A percentile compares a stretch with the other conserved stretches of the same genome.
phyloP scores from a whole-genome alignment of 2,888 invertebrate species.

The Plagiodera versicolora region DNA sequence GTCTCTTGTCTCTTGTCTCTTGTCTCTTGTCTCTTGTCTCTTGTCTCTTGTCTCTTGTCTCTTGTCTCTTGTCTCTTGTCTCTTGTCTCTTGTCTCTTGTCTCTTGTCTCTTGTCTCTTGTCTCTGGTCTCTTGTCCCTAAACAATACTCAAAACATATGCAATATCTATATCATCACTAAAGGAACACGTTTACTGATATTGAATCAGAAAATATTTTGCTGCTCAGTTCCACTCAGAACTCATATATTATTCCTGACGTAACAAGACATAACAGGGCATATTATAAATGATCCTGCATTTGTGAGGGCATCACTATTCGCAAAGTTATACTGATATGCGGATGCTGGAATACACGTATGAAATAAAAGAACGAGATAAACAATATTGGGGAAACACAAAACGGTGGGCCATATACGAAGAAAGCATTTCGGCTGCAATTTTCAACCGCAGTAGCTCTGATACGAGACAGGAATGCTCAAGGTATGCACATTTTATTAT shows the following conservation, averaged over 20 bases:
- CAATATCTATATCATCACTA: too few relatives aligned
- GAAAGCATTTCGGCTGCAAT: not conserved
- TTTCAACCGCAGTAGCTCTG: not conserved
- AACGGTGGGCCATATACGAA: slow-evolving; percentile 17
- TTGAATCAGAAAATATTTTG: not conserved
- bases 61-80: too few relatives aligned
- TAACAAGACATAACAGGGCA: slow-evolving; percentile 25
- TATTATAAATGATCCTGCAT: slow-evolving; percentile 32
- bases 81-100: too few relatives aligned
- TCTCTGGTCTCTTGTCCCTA: too few relatives aligned
- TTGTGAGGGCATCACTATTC: slow-evolving; percentile 24
- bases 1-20: too few relatives aligned
- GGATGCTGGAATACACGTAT: slow-evolving; percentile 29
- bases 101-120: too few relatives aligned
- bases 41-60: too few relatives aligned
- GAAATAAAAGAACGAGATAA: slow-evolving; percentile 30
- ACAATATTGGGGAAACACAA: slow-evolving; percentile 18
- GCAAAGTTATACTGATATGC: slow-evolving; percentile 32
- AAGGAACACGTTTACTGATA: not conserved
- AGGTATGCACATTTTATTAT: not conserved
- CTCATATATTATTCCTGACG: slow-evolving; percentile 19
- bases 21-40: too few relatives aligned
- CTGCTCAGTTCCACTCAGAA: not conserved
- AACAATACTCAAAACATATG: too few relatives aligned
- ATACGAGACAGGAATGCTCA: not conserved